These are phyloP conservation scores for Prolemur simus DNA, from an alignment of 2,113 vertebrate genomes.

Conservation along the genomic window DNA sequence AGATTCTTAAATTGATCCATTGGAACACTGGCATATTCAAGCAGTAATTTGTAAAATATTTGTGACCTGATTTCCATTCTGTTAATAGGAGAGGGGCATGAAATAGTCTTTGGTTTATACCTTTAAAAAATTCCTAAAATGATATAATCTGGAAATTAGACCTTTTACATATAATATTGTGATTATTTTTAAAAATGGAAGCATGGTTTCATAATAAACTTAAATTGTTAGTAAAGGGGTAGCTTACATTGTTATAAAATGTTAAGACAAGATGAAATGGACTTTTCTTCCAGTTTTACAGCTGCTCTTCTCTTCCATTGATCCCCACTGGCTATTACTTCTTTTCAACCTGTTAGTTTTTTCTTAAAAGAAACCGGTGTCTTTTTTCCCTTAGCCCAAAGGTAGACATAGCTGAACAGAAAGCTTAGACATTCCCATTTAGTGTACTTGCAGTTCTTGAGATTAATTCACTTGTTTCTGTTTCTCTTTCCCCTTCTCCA, in stretches of 20 bases:
- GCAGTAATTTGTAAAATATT: slow-evolving; percentile 36
- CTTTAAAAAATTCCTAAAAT: slow-evolving; percentile 3
- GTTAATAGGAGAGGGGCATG: neutral
- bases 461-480: neutral
- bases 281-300: slow-evolving; percentile 42
- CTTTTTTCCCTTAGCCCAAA: slow-evolving; percentile 13
- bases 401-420: slow-evolving; percentile 35
- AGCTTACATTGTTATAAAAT: neutral
- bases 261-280: neutral
- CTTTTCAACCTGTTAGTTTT: slow-evolving; percentile 23
- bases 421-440: neutral
- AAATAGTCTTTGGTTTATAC: slow-evolving; percentile 41
- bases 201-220: slow-evolving; percentile 32
- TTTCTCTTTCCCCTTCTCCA: slow-evolving; percentile 71
- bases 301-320: slow-evolving; percentile 29
- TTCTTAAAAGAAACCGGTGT: slow-evolving; percentile 42
- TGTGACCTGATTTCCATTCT: slow-evolving; percentile 44
- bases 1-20: neutral
- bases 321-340: neutral
- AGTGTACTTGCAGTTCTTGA: neutral
- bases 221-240: neutral
- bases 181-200: slow-evolving; percentile 10
- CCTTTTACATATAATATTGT: neutral
- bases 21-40: neutral
- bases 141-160: slow-evolving; percentile 1